These are phyloP conservation scores for Heterocephalus glaber DNA, from an alignment of 2,113 vertebrate species.

Conservation along the genomic window DNA sequence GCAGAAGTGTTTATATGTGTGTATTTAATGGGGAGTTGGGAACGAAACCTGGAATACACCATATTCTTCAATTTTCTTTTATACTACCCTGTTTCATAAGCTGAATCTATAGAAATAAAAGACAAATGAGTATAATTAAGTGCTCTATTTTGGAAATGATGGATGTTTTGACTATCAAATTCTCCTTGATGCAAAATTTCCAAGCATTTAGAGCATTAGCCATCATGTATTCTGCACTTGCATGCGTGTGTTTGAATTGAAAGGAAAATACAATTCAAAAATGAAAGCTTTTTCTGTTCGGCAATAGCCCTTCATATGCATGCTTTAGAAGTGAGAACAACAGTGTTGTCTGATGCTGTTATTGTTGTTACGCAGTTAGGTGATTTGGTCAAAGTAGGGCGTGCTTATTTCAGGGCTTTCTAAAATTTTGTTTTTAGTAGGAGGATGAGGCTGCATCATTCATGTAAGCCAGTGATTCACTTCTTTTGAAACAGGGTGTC, in stretches of 20 bases:
- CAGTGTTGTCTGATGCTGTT: neutral
- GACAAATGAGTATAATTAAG: neutral
- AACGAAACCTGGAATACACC: neutral
- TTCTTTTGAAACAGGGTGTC: neutral
- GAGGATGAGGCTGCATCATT: neutral
- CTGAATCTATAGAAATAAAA: neutral
- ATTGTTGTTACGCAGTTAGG: neutral
- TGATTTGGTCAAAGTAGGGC: neutral
- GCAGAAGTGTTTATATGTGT: neutral
- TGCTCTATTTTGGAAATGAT: conserved; percentile 34
- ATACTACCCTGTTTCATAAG: neutral
- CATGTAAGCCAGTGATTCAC: neutral
- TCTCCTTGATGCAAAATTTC: neutral
- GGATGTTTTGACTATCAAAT: neutral
- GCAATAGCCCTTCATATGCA: neutral
- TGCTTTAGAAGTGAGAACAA: conserved; percentile 10
- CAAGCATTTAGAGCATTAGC: neutral
- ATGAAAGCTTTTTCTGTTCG: neutral
- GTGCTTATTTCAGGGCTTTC: neutral
- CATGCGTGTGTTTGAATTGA: neutral
- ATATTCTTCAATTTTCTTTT: conserved; percentile 8
- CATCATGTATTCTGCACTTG: neutral
- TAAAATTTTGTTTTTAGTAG: neutral
- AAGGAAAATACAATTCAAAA: conserved; percentile 11
- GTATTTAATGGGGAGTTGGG: neutral